Conservation (phyloP, 1,140 invertebrate genomes). For the Polypedilum vanderplanki region DNA sequence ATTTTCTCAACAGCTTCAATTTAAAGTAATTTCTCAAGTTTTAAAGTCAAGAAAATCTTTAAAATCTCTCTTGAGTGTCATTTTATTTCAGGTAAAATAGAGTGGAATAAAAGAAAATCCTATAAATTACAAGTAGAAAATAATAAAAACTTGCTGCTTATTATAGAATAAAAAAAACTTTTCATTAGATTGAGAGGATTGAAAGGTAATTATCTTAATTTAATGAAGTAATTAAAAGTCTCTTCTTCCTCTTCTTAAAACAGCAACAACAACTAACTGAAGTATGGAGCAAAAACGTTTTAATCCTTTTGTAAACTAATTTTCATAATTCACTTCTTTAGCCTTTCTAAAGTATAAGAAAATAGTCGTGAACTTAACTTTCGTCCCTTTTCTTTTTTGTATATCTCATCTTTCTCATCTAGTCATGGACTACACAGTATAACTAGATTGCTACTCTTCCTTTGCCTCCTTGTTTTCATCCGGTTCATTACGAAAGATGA, state of each 20-base stretch:
- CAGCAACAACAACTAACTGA: no score
- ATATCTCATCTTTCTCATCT: neutral
- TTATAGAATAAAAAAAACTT: no score
- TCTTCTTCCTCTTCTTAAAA: neutral
- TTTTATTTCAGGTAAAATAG: no score
- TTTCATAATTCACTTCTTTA: slow-evolving; percentile 19
- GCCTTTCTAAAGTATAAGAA: neutral
- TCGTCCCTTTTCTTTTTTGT: neutral
- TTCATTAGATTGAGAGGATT: neutral
- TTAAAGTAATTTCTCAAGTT: no score
- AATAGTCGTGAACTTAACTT: no score
- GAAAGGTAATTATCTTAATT: slow-evolving; percentile 6
- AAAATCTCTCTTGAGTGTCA: no score
- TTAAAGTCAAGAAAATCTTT: no score
- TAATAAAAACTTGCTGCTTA: no score
- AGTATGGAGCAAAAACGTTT: neutral
- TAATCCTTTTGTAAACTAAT: slow-evolving; percentile 19
- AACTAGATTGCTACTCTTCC: neutral
- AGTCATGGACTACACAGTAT: neutral
- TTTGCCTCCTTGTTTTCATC: neutral
- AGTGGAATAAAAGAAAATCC: no score
- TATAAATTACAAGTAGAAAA: no score
- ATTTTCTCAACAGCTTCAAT: no score
- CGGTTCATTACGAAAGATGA: neutral
- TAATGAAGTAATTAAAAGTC: neutral